Percentiles rank a stretch among this genome's conserved stretches.
phyloP scores from a whole-genome alignment of 2,888 invertebrate species.

The Pardosa pseudoannulata region DNA sequence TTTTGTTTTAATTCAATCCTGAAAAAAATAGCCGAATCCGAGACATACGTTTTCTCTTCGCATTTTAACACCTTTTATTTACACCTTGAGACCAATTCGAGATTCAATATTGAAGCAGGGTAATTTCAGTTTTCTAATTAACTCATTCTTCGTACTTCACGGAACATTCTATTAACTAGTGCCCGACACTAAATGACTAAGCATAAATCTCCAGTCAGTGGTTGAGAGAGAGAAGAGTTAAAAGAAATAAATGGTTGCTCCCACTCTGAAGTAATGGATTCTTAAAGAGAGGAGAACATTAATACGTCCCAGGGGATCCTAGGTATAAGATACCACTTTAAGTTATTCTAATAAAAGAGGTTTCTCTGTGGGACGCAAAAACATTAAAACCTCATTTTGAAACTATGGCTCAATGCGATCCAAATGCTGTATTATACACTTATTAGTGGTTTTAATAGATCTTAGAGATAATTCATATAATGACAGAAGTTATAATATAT shows the following conservation, averaged over 20 bases:
- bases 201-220: not conserved
- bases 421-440: too few relatives aligned
- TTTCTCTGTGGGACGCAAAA: not conserved
- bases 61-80: too few relatives aligned
- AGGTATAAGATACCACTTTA: not conserved
- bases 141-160: not conserved
- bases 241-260: not conserved
- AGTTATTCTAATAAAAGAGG: not conserved
- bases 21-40: too few relatives aligned
- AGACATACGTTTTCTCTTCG: too few relatives aligned
- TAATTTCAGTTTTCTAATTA: not conserved
- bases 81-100: not conserved
- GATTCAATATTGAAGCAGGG: not conserved
- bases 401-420: not conserved
- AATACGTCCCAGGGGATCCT: not conserved
- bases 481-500: too few relatives aligned
- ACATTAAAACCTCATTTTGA: not conserved
- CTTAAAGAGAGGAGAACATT: not conserved
- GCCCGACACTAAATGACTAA: not conserved
- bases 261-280: not conserved
- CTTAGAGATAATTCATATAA: too few relatives aligned
- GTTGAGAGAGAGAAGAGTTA: not conserved
- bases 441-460: too few relatives aligned
- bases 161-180: not conserved
- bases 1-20: too few relatives aligned